phyloP scores from a whole-genome alignment of 23 tunicate species.

The Halocynthia aurantium region DNA sequence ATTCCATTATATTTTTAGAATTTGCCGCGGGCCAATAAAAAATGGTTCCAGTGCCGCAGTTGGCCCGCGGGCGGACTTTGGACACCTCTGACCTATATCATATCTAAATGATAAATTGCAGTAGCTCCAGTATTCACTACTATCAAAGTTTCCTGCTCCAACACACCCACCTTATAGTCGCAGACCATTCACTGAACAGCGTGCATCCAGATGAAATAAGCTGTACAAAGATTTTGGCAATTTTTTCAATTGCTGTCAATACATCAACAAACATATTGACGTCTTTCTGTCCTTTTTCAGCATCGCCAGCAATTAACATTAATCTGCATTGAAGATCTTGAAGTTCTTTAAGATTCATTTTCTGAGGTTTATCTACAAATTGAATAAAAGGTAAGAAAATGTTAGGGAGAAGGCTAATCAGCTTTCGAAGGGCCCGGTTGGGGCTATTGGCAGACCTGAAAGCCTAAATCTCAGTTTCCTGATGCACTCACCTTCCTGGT shows the following conservation, averaged over 20 bases:
- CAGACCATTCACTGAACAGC: conserved; percentile 49
- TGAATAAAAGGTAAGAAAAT: too few species aligned
- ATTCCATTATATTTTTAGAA: too few species aligned
- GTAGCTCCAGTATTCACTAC: too few species aligned
- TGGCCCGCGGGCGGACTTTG: too few species aligned
- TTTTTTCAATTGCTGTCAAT: conserved; percentile 32
- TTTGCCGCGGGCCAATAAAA: too few species aligned
- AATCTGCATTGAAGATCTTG: conserved; percentile 55
- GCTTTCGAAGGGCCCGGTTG: too few species aligned
- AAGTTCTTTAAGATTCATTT: conserved; percentile 35
- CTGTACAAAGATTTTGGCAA: conserved; percentile 42
- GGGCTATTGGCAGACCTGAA: too few species aligned
- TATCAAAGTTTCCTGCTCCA: too few species aligned
- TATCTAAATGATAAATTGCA: background rate
- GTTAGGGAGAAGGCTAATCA: too few species aligned
- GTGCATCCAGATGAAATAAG: conserved; percentile 42
- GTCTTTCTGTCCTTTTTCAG: conserved; percentile 51
- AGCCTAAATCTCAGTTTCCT: too few species aligned
- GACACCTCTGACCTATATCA: background rate
- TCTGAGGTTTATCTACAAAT: background rate
- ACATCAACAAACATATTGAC: conserved; percentile 43
- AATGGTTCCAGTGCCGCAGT: too few species aligned
- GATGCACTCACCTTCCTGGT: too few species aligned
- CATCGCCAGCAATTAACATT: conserved; percentile 82
- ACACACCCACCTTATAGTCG: conserved; percentile 26